Base-by-base conservation (phyloP, 2,113 vertebrate species). In the Terrapene triunguis region DNA sequence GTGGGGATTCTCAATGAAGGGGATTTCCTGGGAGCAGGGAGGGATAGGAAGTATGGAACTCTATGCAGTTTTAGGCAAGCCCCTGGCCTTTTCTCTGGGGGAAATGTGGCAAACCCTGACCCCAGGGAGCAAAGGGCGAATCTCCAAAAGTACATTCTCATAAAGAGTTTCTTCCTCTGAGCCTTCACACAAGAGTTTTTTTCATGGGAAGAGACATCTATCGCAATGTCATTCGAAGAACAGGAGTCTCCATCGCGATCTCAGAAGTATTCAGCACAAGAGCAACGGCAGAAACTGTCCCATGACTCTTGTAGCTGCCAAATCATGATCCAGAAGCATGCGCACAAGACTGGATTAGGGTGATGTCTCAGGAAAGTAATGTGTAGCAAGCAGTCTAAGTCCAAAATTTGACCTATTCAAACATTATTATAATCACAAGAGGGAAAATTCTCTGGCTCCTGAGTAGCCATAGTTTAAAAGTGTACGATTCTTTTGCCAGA, bases 281-380 rank as follows among this genome's bases (percentile, higher is more conserved):
- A 94, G 82, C 85, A 96, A 90, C 84, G 91, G 76, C 51, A 69
- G 85, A 27, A 91, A 97, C 91, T 42, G 81, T 96, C 76, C 35
- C 78, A 84, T 83, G 89, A n/a, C 74, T 78, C 83, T 91, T 35
- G 14, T 88, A 88, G 38, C 44, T 53, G 22, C 82, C 55, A 84
- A 84, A 84, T 29, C 29, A 62, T 84, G 55, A 84, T 59, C 55
- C 9, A 83, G 8, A 29, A 47, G 17, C 55, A 44, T 24, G 25
- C 7, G 32, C 19, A 12, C 44, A 17, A 57, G 44, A 62, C 27
- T 47, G 25, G 76, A 59, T 95, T 93, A 88, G 72, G 53, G 57
- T 87, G 92, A 27, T 91, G 27, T 91, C 27, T 91, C 81, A 85
- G 79, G 80, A 82, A 91, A 86, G 47, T 9, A 21, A 38, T 93